A percentile compares a stretch with the other conserved stretches of the same genome.
phyloP scores from a whole-genome alignment of 2,113 vertebrate genomes.

The Scortum barcoo region DNA sequence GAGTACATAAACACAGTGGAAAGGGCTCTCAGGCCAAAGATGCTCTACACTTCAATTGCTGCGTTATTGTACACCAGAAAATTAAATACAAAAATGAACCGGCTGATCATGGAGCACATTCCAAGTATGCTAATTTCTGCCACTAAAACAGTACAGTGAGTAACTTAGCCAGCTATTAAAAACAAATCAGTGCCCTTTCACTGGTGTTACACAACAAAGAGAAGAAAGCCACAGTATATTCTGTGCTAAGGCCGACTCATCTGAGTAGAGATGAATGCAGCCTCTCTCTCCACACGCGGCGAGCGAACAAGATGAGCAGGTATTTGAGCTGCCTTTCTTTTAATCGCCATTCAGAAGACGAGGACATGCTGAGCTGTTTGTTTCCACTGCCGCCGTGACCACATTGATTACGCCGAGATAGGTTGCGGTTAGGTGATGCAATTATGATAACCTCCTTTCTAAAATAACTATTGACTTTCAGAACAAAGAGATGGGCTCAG shows the following conservation, averaged over 20 bases:
- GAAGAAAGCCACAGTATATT: slow-evolving; percentile 4
- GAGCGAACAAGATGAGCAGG: slow-evolving; percentile 12
- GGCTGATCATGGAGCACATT: slow-evolving; percentile 27
- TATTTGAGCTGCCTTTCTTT: slow-evolving; percentile 46
- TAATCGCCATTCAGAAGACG: slow-evolving; percentile 31
- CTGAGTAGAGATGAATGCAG: neutral
- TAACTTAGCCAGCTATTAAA: slow-evolving; percentile 57
- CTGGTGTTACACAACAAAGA: slow-evolving; percentile 33
- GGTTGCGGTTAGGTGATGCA: slow-evolving; percentile 45
- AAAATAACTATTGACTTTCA: slow-evolving; percentile 58
- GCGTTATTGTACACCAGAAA: slow-evolving; percentile 45
- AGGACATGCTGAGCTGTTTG: slow-evolving; percentile 32
- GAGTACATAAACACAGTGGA: slow-evolving; percentile 55
- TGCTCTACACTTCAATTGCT: slow-evolving; percentile 55
- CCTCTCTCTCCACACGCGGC: slow-evolving; percentile 8
- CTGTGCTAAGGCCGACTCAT: slow-evolving; percentile 10
- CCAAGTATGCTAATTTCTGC: slow-evolving; percentile 48
- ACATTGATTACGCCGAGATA: slow-evolving; percentile 36
- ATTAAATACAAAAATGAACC: slow-evolving; percentile 56
- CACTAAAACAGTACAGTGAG: slow-evolving; percentile 46
- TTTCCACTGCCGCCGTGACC: slow-evolving; percentile 20
- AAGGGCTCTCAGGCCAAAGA: slow-evolving; percentile 68
- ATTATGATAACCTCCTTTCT: slow-evolving; percentile 52
- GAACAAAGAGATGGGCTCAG: slow-evolving; percentile 49
- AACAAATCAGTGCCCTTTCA: slow-evolving; percentile 42